Conservation (phyloP, 2,797 vertebrate species). For the Mallotus villosus region DNA sequence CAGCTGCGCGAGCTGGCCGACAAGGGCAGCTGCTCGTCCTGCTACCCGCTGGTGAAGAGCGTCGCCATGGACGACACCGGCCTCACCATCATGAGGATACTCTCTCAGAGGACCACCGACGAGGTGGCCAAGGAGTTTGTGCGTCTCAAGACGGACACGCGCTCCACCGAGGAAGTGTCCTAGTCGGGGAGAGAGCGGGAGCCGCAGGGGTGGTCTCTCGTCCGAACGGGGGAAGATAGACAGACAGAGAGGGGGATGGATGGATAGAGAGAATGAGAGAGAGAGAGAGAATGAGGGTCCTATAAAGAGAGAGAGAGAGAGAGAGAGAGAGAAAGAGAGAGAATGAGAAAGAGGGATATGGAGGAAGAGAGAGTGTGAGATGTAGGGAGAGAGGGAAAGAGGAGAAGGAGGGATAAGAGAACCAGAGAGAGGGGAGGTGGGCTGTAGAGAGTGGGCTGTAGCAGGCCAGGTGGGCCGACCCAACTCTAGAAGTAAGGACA, state of each 20-base stretch:
- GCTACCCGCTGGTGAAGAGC: conserved; percentile 87
- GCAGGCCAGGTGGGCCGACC: not conserved
- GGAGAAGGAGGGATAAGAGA: no score
- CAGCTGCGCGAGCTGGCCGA: conserved; percentile 85
- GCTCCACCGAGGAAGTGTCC: conserved; percentile 86
- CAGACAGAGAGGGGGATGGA: not conserved
- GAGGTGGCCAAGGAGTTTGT: conserved; percentile 98
- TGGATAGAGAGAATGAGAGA: not conserved
- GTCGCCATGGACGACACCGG: conserved; percentile 91
- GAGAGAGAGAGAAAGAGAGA: not conserved
- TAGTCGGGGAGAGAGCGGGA: conserved; percentile 26
- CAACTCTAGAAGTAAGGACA: not conserved
- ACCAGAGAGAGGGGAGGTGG: no score
- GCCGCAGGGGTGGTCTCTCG: conserved; percentile 47
- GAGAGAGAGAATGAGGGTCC: no score
- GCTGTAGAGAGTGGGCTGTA: not conserved
- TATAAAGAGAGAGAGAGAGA: no score
- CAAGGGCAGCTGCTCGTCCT: conserved; percentile 79
- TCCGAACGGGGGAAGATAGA: conserved; percentile 37
- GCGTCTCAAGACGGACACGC: conserved; percentile 91
- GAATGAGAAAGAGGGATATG: conserved; percentile 38
- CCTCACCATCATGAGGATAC: conserved; percentile 93
- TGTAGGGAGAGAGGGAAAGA: not conserved
- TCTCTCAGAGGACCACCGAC: conserved; percentile 94
- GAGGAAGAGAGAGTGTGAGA: conserved; percentile 22